These are phyloP conservation scores for Theocolax elegans DNA, from an alignment of 1,140 invertebrate species.

Conservation along the genomic window DNA sequence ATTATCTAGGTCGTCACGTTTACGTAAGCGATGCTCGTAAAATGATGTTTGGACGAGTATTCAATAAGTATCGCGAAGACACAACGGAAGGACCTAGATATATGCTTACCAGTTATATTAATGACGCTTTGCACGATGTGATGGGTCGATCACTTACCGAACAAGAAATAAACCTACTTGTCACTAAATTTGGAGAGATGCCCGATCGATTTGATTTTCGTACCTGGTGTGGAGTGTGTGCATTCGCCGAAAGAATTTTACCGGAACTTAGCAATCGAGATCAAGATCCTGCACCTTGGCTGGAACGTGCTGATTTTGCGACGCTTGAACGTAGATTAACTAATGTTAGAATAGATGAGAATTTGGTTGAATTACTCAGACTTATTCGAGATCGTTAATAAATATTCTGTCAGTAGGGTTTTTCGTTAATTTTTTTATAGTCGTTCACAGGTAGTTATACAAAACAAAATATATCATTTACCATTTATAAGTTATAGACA, in stretches of 20 bases:
- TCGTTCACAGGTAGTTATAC: too few relatives aligned
- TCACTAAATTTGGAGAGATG: constrained; percentile 66
- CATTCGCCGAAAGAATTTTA: constrained; percentile 72
- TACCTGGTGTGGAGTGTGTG: constrained; percentile 77
- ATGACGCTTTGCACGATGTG: constrained; percentile 70
- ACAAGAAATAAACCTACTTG: constrained; percentile 61
- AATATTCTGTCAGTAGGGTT: too few relatives aligned
- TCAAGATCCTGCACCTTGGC: constrained; percentile 66
- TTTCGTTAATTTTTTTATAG: too few relatives aligned
- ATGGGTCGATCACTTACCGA: constrained; percentile 70
- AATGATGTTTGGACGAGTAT: constrained; percentile 70
- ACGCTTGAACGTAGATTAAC: constrained; percentile 54
- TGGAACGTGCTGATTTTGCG: constrained; percentile 60
- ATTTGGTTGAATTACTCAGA: constrained; percentile 51
- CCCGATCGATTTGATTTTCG: constrained; percentile 71
- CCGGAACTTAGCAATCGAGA: constrained; percentile 65
- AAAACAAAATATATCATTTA: too few relatives aligned
- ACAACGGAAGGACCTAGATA: constrained; percentile 50
- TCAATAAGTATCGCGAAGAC: constrained; percentile 66
- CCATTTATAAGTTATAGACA: too few relatives aligned
- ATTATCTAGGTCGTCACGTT: constrained; percentile 73
- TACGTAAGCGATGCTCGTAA: constrained; percentile 73
- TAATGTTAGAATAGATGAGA: constrained; percentile 37
- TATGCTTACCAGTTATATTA: constrained; percentile 63
- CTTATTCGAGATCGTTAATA: constrained; percentile 57